Evolutionary conservation across 2,797 vertebrate species (phyloP).

Genomic region (Buphagus erythrorhynchus): DNA sequence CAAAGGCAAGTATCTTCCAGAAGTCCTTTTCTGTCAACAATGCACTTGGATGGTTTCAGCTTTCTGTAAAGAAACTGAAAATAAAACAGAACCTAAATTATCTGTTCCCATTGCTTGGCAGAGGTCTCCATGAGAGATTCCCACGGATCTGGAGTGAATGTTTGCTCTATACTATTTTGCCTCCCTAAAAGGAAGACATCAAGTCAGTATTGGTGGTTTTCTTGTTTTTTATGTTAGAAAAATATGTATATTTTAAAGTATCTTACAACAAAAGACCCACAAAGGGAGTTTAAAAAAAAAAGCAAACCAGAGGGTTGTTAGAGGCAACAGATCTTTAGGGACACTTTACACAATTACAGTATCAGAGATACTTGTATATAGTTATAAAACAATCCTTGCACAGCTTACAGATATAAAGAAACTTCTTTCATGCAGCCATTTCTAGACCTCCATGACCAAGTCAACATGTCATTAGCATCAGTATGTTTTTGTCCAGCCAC

Average conservation of each 20-base stretch:
- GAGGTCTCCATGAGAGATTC: neutral
- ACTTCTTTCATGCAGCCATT: neutral
- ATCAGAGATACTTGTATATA: neutral
- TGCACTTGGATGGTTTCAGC: neutral
- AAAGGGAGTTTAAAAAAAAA: neutral
- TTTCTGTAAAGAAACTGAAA: constrained; percentile 36
- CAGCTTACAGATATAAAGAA: neutral
- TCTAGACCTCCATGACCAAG: neutral
- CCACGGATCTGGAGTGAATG: neutral
- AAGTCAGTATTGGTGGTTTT: neutral
- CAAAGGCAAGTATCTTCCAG: constrained; percentile 50
- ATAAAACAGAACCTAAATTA: constrained; percentile 31
- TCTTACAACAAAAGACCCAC: neutral
- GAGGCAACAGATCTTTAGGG: neutral
- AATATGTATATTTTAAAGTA: neutral
- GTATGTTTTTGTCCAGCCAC: neutral
- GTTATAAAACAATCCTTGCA: neutral
- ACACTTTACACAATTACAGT: neutral
- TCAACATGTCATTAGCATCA: neutral
- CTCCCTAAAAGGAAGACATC: neutral
- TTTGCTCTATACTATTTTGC: neutral
- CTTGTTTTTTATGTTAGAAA: neutral
- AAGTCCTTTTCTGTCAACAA: constrained; percentile 47
- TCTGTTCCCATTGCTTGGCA: neutral
- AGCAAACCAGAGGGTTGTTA: accelerated